Percentiles rank a stretch among this genome's conserved stretches.
Evolutionary conservation across 2,113 vertebrate genomes (phyloP).

Genomic region (Paradoxurus hermaphroditus): DNA sequence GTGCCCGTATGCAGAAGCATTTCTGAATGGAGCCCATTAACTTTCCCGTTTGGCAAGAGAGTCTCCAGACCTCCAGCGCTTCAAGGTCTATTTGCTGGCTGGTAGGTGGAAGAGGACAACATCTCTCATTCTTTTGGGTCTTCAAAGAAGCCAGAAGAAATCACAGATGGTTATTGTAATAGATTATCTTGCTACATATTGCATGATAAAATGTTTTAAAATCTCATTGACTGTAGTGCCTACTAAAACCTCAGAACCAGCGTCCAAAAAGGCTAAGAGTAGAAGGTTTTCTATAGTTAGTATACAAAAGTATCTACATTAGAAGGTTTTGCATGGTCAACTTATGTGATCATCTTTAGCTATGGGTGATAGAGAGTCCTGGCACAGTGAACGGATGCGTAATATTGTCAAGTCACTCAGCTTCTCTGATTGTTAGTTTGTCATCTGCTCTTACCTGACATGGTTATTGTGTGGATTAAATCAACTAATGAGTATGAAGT

Average conservation of each 20-base stretch:
- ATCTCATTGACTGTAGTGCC: not conserved
- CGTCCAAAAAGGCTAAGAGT: not conserved
- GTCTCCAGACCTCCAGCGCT: not conserved
- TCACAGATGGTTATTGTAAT: not conserved
- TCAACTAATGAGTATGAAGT: not conserved
- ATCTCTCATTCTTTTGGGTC: not conserved
- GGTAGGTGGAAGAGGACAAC: not conserved
- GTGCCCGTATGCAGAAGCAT: not conserved
- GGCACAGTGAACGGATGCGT: not conserved
- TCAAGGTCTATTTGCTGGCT: not conserved
- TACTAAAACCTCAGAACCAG: not conserved
- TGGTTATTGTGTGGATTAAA: not conserved
- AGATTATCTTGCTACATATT: not conserved
- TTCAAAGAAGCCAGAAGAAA: conserved; percentile 4
- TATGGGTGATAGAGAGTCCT: not conserved
- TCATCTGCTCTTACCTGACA: not conserved
- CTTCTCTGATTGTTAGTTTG: not conserved
- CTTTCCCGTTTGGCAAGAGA: not conserved
- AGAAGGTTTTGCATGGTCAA: not conserved
- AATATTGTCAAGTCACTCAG: not conserved
- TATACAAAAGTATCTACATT: not conserved
- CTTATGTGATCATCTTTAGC: not conserved
- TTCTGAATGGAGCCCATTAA: not conserved
- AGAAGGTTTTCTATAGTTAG: not conserved
- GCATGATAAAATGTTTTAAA: not conserved